Evolutionary conservation across 1,140 invertebrate species (phyloP), one percentile per base, ranked within the genome.

Genomic region (Bombus sylvicola): DNA sequence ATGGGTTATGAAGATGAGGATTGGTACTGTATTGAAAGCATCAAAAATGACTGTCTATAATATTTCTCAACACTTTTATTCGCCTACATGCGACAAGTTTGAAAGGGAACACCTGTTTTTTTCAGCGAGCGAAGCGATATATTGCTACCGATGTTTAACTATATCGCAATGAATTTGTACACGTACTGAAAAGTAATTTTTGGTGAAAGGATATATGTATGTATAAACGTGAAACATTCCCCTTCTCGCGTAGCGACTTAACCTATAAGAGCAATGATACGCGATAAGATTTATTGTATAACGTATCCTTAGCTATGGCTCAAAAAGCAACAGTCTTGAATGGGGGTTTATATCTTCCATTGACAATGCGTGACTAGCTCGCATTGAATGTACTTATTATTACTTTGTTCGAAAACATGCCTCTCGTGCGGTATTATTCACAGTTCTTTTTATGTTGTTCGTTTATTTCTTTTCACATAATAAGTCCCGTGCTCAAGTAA

Each of bases 191-290:
- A 69, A 79, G 34, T 28, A 71, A 89, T 39, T 57, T 79, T 85
- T 64, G 62, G 79, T 66, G 59, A 79, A 68, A 37, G 13, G 4
- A 12, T 28, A n/a, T 62, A 34, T 47, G 69, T 83, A 43, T 22
- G 81, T 82, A 59, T 76, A 64, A 34, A 57, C 73, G 69, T 72
- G 34, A 91, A 87, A 93, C 92, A 93, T 93, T 93, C 92, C 92
- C 91, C 86, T 83, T 91, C 81, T 80, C 74, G 91, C 88, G 71
- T 91, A 91, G 92, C 89, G 87, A 92, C 91, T 93, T 92, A 93
- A 91, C 13, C n/a, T 74, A 43, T 85, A 89, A 79, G 68, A 81
- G 71, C 41, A 68, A 69, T 62, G 73, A 37, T 83, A 73, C 41
- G 37, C 83, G 41, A 34, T 78, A 80, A 43, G 28, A 75, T 80